Percentiles rank a stretch among this genome's conserved stretches.
phyloP scores from a whole-genome alignment of 1,140 invertebrate genomes.

The Drosophila orena region DNA sequence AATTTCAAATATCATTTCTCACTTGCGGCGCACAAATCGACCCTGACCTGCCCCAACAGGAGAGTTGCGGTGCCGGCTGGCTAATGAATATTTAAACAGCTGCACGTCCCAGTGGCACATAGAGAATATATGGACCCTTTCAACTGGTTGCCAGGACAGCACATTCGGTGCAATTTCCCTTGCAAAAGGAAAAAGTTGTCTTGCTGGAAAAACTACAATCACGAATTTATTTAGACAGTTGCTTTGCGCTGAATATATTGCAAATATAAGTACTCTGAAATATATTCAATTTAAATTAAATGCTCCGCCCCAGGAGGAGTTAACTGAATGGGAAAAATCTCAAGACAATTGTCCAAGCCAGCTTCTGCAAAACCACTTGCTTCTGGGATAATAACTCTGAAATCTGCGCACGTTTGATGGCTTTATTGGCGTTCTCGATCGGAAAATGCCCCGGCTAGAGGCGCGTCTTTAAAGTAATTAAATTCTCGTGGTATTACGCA shows the following conservation, averaged over 20 bases:
- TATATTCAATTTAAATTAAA: conserved; percentile 56
- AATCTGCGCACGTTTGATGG: conserved; percentile 14
- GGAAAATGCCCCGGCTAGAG: conserved; percentile 18
- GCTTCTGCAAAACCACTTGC: background rate
- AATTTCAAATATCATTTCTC: conserved; percentile 79
- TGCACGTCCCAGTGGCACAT: conserved; percentile 47
- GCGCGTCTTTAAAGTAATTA: conserved; percentile 71
- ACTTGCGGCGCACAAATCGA: conserved; percentile 42
- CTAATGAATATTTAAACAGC: conserved; percentile 80
- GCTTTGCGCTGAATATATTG: too few species aligned
- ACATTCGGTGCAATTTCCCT: conserved; percentile 72
- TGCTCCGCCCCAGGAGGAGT: conserved; percentile 40
- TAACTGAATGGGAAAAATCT: background rate
- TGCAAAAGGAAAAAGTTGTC: conserved; percentile 22
- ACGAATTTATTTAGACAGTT: too few species aligned
- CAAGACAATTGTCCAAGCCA: background rate
- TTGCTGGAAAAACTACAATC: background rate
- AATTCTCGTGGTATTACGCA: conserved; percentile 61
- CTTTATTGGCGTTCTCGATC: conserved; percentile 39
- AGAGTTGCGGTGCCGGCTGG: conserved; percentile 25
- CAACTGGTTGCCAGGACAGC: conserved; percentile 57
- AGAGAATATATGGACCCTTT: conserved; percentile 20
- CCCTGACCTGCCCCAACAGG: conserved; percentile 43
- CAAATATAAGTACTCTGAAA: too few species aligned
- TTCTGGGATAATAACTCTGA: background rate